These are phyloP conservation scores for Macrotis lagotis DNA, from an alignment of 2,113 vertebrate species.

Conservation along the genomic window DNA sequence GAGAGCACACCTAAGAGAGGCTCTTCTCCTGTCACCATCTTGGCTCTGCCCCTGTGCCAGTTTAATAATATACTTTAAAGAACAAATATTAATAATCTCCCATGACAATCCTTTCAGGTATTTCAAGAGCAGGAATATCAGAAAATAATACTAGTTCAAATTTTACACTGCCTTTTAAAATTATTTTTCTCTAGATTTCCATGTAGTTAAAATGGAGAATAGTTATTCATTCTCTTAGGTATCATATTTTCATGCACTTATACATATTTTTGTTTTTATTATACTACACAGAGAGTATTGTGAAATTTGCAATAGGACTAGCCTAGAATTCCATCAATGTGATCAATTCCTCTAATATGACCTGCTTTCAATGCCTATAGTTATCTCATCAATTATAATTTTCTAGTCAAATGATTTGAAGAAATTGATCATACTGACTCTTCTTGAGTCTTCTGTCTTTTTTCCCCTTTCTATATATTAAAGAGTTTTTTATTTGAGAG, in stretches of 20 bases:
- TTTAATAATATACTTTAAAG: not conserved
- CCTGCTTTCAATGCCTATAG: not conserved
- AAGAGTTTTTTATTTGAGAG: not conserved
- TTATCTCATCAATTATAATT: not conserved
- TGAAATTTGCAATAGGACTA: not conserved
- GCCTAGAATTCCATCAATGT: not conserved
- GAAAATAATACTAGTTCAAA: not conserved
- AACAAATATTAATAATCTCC: not conserved
- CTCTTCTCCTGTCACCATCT: too few relatives aligned
- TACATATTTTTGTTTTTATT: not conserved
- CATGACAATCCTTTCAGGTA: not conserved
- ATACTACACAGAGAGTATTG: not conserved
- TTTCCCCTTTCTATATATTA: not conserved
- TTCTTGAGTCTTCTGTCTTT: not conserved
- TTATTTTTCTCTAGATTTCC: not conserved
- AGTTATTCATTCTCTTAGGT: not conserved
- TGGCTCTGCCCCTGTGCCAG: too few relatives aligned
- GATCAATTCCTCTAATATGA: not conserved
- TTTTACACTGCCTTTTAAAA: not conserved
- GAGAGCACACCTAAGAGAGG: too few relatives aligned
- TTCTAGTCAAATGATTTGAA: not conserved
- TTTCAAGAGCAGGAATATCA: not conserved
- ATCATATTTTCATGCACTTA: not conserved
- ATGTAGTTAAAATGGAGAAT: not conserved
- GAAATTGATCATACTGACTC: not conserved